Percentiles rank a stretch among this genome's conserved stretches.
phyloP scores from a whole-genome alignment of 1,140 invertebrate genomes.

The Penaeus japonicus region DNA sequence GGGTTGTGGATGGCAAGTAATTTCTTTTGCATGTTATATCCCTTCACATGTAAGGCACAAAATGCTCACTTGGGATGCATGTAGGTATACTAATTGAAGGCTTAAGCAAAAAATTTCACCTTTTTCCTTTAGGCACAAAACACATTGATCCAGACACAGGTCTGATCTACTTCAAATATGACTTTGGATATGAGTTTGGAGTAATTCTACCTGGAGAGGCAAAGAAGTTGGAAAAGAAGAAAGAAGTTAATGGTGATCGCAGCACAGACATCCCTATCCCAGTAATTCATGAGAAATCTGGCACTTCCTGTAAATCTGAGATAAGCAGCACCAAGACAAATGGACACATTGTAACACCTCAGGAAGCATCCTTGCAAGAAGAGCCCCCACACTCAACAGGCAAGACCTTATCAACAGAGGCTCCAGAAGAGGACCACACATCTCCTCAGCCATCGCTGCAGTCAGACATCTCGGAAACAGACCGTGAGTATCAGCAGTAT shows the following conservation, averaged over 20 bases:
- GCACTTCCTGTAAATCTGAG: conserved; percentile 55
- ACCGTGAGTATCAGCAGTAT: conserved; percentile 50
- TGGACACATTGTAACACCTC: not conserved
- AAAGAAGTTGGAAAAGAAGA: conserved; percentile 62
- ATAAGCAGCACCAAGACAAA: conserved; percentile 23
- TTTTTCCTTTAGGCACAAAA: conserved; percentile 72
- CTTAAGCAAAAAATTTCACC: conserved; percentile 8
- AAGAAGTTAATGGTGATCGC: conserved; percentile 61
- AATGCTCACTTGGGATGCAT: no score
- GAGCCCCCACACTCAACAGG: not conserved
- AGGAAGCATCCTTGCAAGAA: not conserved
- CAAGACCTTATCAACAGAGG: not conserved
- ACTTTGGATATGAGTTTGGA: conserved; percentile 83
- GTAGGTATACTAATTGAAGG: no score
- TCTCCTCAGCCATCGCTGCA: conserved; percentile 48
- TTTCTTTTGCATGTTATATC: no score
- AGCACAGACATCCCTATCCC: conserved; percentile 71
- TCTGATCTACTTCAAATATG: conserved; percentile 83
- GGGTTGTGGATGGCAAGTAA: no score
- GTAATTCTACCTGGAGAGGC: conserved; percentile 76
- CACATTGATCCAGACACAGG: conserved; percentile 79
- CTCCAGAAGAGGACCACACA: conserved; percentile 14
- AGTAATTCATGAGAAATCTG: conserved; percentile 71
- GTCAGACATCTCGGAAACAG: conserved; percentile 42
- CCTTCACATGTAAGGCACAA: no score